Conservation (phyloP, 2,888 invertebrate genomes). For the Linnaemya tessellans region DNA sequence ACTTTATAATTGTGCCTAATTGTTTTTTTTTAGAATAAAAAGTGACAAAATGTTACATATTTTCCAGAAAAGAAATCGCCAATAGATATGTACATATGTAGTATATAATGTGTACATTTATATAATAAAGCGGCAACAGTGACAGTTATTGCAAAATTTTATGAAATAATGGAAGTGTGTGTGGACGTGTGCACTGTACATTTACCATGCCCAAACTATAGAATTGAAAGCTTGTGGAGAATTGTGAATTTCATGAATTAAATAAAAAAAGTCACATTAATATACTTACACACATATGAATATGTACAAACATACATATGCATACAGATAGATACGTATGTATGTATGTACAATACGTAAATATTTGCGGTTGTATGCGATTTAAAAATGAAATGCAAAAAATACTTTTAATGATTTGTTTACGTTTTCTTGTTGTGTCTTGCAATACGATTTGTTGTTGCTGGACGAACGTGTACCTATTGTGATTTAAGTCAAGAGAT, state of each 20-base stretch:
- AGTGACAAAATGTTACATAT: no score
- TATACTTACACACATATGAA: background rate
- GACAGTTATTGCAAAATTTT: background rate
- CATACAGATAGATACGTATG: no score
- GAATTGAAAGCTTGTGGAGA: slow-evolving; percentile 42
- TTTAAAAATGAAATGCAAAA: slow-evolving; percentile 36
- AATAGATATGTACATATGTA: background rate
- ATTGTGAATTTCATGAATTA: slow-evolving; percentile 38
- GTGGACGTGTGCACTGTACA: background rate
- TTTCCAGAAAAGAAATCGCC: no score
- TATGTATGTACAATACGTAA: background rate
- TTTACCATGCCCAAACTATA: background rate
- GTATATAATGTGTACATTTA: background rate
- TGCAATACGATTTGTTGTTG: slow-evolving; percentile 9
- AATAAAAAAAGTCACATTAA: slow-evolving; percentile 14
- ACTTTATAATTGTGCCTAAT: no score
- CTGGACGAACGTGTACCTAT: background rate
- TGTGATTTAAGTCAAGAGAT: no score
- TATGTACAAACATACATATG: no score
- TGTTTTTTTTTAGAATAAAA: no score
- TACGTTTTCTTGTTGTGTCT: slow-evolving; percentile 45
- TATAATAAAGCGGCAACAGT: background rate
- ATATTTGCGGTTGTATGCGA: slow-evolving; percentile 42
- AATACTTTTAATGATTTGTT: slow-evolving; percentile 61
- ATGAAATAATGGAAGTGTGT: background rate